Evolutionary conservation across 2,797 vertebrate species (phyloP).

Genomic region (Phalanger gymnotis): DNA sequence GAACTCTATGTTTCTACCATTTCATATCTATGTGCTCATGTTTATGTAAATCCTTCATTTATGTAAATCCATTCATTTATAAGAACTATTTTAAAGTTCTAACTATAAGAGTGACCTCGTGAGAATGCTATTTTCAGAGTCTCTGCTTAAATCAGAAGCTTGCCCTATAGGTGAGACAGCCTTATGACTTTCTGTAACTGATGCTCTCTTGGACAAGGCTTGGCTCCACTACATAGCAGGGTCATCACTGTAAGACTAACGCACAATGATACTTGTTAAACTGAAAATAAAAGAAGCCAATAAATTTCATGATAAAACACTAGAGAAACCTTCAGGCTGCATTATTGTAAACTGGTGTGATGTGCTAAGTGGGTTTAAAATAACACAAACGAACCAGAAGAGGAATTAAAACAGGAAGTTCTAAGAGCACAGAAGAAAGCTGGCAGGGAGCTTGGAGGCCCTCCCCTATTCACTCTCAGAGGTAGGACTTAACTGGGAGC

Average conservation of each 20-base stretch:
- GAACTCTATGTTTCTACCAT: background rate
- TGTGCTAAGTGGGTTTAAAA: background rate
- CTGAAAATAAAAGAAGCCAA: background rate
- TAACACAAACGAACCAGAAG: background rate
- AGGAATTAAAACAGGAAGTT: background rate
- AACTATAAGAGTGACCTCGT: background rate
- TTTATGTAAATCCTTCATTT: background rate
- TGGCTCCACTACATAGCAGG: background rate
- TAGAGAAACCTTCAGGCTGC: background rate
- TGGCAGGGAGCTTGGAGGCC: no score
- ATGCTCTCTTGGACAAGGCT: background rate
- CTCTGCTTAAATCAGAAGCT: background rate
- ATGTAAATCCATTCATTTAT: background rate
- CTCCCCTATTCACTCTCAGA: no score
- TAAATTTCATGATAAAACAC: background rate
- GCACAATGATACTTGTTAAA: background rate
- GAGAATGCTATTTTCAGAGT: background rate
- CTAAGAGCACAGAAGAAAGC: background rate
- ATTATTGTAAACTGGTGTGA: background rate
- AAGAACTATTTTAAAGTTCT: background rate
- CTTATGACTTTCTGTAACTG: background rate
- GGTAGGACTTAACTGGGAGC: no score
- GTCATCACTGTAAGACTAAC: background rate
- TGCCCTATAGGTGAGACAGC: background rate
- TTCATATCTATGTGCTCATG: background rate